Percentiles rank a stretch among this genome's conserved stretches.
These are phyloP conservation scores for Cichladusa arquata DNA, from an alignment of 2,113 vertebrate genomes.

Conservation along the genomic window DNA sequence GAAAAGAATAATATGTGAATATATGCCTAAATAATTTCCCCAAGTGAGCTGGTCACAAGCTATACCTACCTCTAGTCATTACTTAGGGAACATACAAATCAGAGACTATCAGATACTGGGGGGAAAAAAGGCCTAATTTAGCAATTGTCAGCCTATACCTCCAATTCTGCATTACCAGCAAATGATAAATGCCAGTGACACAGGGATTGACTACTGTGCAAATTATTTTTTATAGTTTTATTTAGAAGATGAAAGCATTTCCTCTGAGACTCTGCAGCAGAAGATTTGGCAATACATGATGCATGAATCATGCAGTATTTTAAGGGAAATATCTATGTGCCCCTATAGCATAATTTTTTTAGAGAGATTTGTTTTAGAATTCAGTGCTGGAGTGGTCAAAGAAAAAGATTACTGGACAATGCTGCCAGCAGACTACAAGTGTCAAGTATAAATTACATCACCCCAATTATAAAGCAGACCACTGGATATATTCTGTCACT, in stretches of 20 bases:
- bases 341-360: neutral
- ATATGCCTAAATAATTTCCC: neutral
- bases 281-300: neutral
- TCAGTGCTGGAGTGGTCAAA: neutral
- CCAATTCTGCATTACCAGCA: neutral
- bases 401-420: neutral
- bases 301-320: neutral
- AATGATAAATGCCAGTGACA: neutral
- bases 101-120: too few species aligned
- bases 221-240: neutral
- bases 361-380: neutral
- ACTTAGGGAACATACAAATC: neutral
- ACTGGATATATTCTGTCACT: neutral
- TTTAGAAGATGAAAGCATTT: conserved; percentile 7
- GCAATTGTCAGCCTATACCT: neutral
- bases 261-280: neutral
- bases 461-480: neutral
- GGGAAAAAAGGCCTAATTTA: neutral
- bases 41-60: neutral
- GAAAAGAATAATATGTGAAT: neutral
- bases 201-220: neutral
- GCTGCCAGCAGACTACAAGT: neutral
- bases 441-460: neutral
- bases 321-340: neutral
- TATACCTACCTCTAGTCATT: neutral